Evolutionary conservation across 2,113 vertebrate species (phyloP).

Genomic region (Romanogobio albipinnatus): DNA sequence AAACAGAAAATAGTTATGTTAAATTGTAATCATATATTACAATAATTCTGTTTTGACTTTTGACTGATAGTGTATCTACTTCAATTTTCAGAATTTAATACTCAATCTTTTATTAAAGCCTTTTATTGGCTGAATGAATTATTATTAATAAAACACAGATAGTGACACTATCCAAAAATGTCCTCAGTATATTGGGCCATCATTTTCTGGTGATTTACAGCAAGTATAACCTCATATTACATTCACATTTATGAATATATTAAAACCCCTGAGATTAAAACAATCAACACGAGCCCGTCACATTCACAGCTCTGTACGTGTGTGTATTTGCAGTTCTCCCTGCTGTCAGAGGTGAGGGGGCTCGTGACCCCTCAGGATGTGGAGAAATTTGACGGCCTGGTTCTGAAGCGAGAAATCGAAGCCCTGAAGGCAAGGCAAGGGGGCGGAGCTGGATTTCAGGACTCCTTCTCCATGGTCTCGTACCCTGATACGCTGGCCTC

Average conservation of each 20-base stretch:
- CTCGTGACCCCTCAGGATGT: constrained; percentile 89
- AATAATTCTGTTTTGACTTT: not conserved
- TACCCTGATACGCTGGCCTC: constrained; percentile 89
- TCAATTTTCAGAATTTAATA: not conserved
- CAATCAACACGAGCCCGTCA: not conserved
- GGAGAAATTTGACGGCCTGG: constrained; percentile 89
- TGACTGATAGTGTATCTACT: not conserved
- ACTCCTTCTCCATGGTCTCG: constrained; percentile 87
- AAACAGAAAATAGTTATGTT: not conserved
- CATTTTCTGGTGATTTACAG: constrained; percentile 19
- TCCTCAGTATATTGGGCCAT: constrained; percentile 1
- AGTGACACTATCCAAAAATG: not conserved
- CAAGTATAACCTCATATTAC: constrained; percentile 20
- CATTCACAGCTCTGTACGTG: not conserved
- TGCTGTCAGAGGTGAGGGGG: constrained; percentile 90
- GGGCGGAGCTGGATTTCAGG: constrained; percentile 58
- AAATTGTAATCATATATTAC: not conserved
- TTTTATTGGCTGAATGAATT: not conserved
- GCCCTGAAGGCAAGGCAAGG: constrained; percentile 92
- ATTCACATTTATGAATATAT: constrained; percentile 24
- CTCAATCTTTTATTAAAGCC: not conserved
- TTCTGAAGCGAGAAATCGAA: constrained; percentile 91
- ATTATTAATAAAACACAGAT: not conserved
- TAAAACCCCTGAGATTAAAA: constrained; percentile 22
- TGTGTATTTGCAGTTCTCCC: constrained; percentile 82